A percentile compares a stretch with the other conserved stretches of the same genome.
Evolutionary conservation across 2,888 invertebrate species (phyloP).

Genomic region (Apodemia hepburni): DNA sequence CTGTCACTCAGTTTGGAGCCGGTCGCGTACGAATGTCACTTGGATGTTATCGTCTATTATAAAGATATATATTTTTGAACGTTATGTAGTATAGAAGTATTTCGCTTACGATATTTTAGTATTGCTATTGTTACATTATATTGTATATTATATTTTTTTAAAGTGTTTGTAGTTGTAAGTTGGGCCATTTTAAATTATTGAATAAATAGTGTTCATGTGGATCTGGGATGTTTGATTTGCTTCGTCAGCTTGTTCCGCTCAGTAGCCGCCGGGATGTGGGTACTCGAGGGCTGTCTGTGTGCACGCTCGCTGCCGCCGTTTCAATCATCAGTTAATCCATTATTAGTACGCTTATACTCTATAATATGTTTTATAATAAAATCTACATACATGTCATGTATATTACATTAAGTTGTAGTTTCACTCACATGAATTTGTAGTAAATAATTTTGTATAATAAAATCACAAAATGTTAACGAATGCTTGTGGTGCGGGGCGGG

Average conservation of each 20-base stretch:
- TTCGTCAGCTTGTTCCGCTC: slow-evolving; percentile 5
- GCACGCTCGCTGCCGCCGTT: not conserved
- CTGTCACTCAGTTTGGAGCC: too few relatives aligned
- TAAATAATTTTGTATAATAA: too few relatives aligned
- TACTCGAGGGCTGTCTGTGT: not conserved
- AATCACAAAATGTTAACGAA: too few relatives aligned
- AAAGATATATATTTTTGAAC: slow-evolving; percentile 10
- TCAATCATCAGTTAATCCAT: too few relatives aligned
- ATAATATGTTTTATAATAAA: too few relatives aligned
- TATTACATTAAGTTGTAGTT: too few relatives aligned
- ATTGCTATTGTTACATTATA: slow-evolving; percentile 3
- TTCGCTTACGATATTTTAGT: slow-evolving; percentile 2
- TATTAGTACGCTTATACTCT: too few relatives aligned
- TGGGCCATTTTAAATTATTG: not conserved
- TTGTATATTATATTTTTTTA: slow-evolving; percentile 10
- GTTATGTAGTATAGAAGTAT: not conserved
- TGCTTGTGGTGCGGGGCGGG: too few relatives aligned
- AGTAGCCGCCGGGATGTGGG: not conserved
- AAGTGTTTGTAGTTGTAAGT: slow-evolving; percentile 8
- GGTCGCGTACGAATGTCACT: not conserved
- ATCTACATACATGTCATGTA: too few relatives aligned
- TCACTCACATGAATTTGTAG: too few relatives aligned
- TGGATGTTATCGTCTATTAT: not conserved
- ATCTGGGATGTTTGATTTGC: slow-evolving; percentile 8
- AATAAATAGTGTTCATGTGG: not conserved